Evolutionary conservation across 2,797 vertebrate genomes (phyloP).

Genomic region (Thaleichthys pacificus): DNA sequence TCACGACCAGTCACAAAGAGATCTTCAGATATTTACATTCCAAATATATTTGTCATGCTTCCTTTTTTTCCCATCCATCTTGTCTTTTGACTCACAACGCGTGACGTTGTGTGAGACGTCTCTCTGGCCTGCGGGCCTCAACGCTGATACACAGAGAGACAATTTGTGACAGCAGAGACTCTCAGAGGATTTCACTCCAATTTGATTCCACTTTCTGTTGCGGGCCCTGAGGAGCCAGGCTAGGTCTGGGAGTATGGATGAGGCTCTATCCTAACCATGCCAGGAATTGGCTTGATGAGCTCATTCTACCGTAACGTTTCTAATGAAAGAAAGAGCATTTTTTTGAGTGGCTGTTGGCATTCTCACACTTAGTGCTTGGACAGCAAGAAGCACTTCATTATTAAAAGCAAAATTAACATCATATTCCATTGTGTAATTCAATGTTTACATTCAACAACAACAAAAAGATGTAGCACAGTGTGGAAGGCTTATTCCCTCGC

Average conservation of each 20-base stretch:
- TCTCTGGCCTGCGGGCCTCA: slow-evolving; percentile 18
- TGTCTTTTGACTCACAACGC: not conserved
- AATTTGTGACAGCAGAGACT: slow-evolving; percentile 16
- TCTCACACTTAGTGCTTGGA: slow-evolving; percentile 12
- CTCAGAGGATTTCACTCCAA: slow-evolving; percentile 18
- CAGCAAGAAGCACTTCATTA: slow-evolving; percentile 22
- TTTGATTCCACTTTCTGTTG: not conserved
- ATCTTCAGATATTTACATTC: not conserved
- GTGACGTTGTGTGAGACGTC: slow-evolving; percentile 4
- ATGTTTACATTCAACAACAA: slow-evolving; percentile 58
- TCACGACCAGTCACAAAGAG: slow-evolving; percentile 11
- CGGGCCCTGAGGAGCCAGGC: not conserved
- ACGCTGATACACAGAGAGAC: slow-evolving; percentile 31
- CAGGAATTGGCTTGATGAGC: slow-evolving; percentile 6
- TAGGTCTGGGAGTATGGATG: slow-evolving; percentile 3
- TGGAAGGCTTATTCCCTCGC: slow-evolving; percentile 62
- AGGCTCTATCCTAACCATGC: slow-evolving; percentile 9
- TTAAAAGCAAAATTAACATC: not conserved
- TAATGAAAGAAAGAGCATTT: not conserved
- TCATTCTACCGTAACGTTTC: slow-evolving; percentile 2
- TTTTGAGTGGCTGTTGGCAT: not conserved
- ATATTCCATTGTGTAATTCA: slow-evolving; percentile 58
- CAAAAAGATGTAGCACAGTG: slow-evolving; percentile 64
- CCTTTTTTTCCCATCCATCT: slow-evolving; percentile 8
- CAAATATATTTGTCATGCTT: not conserved